These are phyloP conservation scores for Mythimna pallens DNA, from an alignment of 2,888 invertebrate genomes.

Conservation along the genomic window DNA sequence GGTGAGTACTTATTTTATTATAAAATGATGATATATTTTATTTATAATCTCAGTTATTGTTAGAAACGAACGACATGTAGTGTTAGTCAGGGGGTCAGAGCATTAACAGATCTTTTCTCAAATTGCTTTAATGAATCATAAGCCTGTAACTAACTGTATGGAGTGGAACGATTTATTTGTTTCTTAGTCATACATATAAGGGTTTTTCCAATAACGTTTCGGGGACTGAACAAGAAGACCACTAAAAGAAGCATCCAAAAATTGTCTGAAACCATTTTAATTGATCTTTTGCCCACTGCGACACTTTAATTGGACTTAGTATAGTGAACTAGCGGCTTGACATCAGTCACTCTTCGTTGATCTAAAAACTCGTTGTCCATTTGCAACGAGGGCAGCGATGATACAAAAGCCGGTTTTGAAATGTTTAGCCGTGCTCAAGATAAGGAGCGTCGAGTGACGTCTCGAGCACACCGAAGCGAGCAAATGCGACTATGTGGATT, in stretches of 20 bases:
- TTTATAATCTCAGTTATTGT: neutral
- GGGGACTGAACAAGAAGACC: neutral
- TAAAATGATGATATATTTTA: neutral
- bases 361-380: constrained; percentile 73
- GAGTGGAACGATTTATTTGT: neutral
- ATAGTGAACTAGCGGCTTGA: constrained; percentile 31
- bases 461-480: constrained; percentile 43
- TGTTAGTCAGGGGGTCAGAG: neutral
- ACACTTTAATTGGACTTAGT: constrained; percentile 4
- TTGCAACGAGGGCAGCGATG: constrained; percentile 73
- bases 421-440: constrained; percentile 73
- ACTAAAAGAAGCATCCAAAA: neutral
- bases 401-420: constrained; percentile 80
- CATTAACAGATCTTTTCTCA: constrained; percentile 5
- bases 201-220: constrained; percentile 24
- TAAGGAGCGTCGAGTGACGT: constrained; percentile 68
- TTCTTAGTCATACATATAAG: constrained; percentile 33
- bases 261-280: neutral
- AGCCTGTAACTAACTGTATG: neutral
- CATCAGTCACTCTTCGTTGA: constrained; percentile 65
- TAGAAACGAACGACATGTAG: neutral
- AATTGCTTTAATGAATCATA: constrained; percentile 28
- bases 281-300: neutral
- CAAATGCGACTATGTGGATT: constrained; percentile 58
- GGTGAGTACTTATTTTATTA: neutral